Evolutionary conservation across 2,888 invertebrate genomes (phyloP).

Genomic region (Coleophora flavipennella): DNA sequence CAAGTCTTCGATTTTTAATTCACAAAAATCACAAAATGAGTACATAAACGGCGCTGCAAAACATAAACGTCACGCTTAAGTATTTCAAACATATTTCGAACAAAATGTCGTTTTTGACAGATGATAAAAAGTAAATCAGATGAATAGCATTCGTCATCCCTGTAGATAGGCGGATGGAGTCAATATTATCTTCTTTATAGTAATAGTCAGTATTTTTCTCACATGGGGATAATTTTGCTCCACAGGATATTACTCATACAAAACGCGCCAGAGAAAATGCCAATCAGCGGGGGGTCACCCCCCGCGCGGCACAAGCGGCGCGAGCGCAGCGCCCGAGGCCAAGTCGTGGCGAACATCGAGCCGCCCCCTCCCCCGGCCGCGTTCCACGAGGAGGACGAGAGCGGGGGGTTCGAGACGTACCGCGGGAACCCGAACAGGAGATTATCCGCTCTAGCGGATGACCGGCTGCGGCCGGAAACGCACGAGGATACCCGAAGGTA

Average conservation of each 20-base stretch:
- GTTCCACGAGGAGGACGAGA: constrained; percentile 66
- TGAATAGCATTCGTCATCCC: too few relatives aligned
- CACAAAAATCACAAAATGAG: too few relatives aligned
- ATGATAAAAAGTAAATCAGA: too few relatives aligned
- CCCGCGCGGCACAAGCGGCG: constrained; percentile 53
- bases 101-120: too few relatives aligned
- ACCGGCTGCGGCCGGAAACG: constrained; percentile 18
- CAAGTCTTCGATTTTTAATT: too few relatives aligned
- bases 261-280: constrained; percentile 88
- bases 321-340: constrained; percentile 70
- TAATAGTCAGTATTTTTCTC: too few relatives aligned
- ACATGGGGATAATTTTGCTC: neutral
- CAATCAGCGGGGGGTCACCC: constrained; percentile 78
- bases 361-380: constrained; percentile 49
- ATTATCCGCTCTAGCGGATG: constrained; percentile 33
- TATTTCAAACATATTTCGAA: too few relatives aligned
- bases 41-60: too few relatives aligned
- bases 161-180: too few relatives aligned
- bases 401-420: constrained; percentile 65
- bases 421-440: constrained; percentile 54
- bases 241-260: constrained; percentile 91
- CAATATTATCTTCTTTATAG: too few relatives aligned
- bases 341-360: constrained; percentile 77
- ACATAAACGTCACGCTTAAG: too few relatives aligned
- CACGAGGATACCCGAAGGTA: constrained; percentile 21